phyloP scores from a whole-genome alignment of 2,888 invertebrate genomes.

The Orchestes rusci region DNA sequence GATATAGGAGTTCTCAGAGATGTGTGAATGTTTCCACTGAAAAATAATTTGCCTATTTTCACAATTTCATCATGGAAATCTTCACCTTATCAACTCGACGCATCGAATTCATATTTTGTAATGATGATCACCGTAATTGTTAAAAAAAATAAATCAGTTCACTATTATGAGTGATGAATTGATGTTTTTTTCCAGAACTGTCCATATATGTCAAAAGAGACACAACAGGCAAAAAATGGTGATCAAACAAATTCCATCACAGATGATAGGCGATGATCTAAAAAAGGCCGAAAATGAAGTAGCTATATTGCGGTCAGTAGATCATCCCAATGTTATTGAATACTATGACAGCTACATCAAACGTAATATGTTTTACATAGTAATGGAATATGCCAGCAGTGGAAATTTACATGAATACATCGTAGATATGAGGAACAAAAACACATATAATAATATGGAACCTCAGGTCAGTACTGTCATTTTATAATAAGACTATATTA shows the following conservation, averaged over 20 bases:
- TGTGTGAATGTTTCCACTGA: too few species aligned
- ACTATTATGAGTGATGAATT: too few species aligned
- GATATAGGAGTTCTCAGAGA: too few species aligned
- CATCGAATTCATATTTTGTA: too few species aligned
- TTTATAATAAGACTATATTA: too few species aligned
- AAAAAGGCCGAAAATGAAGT: conserved; percentile 65
- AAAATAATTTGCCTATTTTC: too few species aligned
- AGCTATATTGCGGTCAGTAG: conserved; percentile 59
- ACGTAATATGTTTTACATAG: conserved; percentile 57
- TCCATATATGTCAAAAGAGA: conserved; percentile 51
- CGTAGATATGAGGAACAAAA: conserved; percentile 43
- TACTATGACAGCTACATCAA: conserved; percentile 63
- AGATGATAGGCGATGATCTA: conserved; percentile 49
- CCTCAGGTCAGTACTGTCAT: too few species aligned
- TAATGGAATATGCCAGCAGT: conserved; percentile 81
- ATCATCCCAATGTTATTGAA: conserved; percentile 68
- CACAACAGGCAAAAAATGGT: conserved; percentile 54
- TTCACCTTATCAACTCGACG: too few species aligned
- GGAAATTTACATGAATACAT: conserved; percentile 71
- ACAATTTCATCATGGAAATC: too few species aligned
- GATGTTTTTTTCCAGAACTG: conserved; percentile 51
- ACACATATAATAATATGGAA: conserved; percentile 44
- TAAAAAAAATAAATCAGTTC: too few species aligned
- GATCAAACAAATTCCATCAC: conserved; percentile 64
- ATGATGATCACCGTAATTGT: too few species aligned